Conservation (phyloP, 2,113 vertebrate species). For the Pitta sordida region DNA sequence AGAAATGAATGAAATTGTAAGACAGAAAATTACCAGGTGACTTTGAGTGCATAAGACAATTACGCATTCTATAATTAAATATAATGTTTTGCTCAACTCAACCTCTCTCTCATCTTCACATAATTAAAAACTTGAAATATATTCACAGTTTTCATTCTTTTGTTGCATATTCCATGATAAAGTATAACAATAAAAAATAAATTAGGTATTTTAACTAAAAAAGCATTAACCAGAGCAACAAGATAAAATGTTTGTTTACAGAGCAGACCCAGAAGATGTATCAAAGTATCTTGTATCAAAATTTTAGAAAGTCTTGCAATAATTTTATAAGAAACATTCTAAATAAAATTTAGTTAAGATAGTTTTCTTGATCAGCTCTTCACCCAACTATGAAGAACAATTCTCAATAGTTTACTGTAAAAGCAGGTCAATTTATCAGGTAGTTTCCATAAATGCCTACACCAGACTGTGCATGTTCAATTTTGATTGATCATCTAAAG, state of each 20-base stretch:
- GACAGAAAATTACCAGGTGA: neutral
- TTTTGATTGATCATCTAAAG: neutral
- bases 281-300: neutral
- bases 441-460: neutral
- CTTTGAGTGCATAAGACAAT: neutral
- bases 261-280: neutral
- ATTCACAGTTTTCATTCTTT: neutral
- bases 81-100: neutral
- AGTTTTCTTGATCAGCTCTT: neutral
- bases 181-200: constrained; percentile 8
- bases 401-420: neutral
- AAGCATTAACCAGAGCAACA: neutral
- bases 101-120: neutral
- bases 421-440: neutral
- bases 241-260: neutral
- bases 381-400: neutral
- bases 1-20: neutral
- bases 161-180: neutral
- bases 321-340: neutral
- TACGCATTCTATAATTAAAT: neutral
- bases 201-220: constrained; percentile 1
- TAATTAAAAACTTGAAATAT: neutral
- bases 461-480: neutral
- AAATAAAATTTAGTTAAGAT: neutral
- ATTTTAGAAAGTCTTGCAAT: neutral